Evolutionary conservation across 2,888 invertebrate genomes (phyloP), one percentile per base, ranked within the genome.

Genomic region (Idaea biselata): DNA sequence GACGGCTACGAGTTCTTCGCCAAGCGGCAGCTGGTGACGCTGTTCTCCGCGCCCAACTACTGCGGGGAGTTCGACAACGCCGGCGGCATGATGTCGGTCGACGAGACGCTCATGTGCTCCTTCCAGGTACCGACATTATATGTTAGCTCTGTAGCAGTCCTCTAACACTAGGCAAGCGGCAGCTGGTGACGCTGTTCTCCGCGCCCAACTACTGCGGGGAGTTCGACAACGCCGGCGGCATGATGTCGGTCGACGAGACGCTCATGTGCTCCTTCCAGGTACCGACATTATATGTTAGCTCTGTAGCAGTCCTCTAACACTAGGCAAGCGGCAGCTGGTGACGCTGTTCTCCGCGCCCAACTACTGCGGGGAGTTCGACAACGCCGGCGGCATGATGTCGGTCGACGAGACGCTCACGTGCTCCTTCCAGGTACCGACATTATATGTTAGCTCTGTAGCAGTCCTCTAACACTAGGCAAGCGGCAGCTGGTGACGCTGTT

Each of bases 251-350:
- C 44, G 99, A 99, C 87, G 99, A 99, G 87, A 97, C 99, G 67
- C 94, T 99, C 61, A 99, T 99, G 99, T 99, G 99, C 94, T 99
- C 99, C 75, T 99, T 99, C 94, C 99, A 99, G 97, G 98, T 98
- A 84, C 18, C 31, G 32, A 59, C 58, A 16, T 7, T 61, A n/a
- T n/a, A n/a, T n/a, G n/a, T n/a, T n/a, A n/a, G n/a, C n/a, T n/a
- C n/a, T n/a, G n/a, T n/a, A n/a, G n/a, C n/a, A n/a, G n/a, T n/a
- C n/a, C n/a, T n/a, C n/a, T n/a, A n/a, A n/a, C n/a, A n/a, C n/a
- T n/a, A n/a, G 99, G 99, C 16, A 99, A 99, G 87, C 94, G 99
- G 68, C 99, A 99, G 86, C 94, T 99, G 81, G 99, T 99, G 62
- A 99, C 99, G 1, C 91, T 99, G 62, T 99, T 99, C 91, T 99